A percentile compares a stretch with the other conserved stretches of the same genome.
phyloP scores from a whole-genome alignment of 2,888 invertebrate species.

The Nebria brevicollis region DNA sequence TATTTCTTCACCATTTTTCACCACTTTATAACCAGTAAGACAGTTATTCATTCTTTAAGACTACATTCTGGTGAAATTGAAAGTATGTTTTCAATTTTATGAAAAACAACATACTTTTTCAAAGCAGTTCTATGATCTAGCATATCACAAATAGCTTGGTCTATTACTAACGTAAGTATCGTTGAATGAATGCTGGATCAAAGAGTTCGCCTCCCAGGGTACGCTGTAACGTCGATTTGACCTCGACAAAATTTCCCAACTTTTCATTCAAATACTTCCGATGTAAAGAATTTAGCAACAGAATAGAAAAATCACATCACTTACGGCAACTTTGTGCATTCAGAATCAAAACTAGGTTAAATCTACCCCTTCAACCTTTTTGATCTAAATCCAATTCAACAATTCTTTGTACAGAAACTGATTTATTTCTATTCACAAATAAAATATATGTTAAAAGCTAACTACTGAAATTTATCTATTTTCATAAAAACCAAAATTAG shows the following conservation, averaged over 20 bases:
- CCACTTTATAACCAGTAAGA: neutral
- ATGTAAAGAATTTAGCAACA: slow-evolving; percentile 16
- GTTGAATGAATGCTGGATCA: slow-evolving; percentile 32
- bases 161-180: neutral
- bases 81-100: no score
- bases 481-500: no score
- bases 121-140: neutral
- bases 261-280: slow-evolving; percentile 23
- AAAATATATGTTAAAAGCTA: no score
- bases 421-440: no score
- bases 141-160: slow-evolving; percentile 5
- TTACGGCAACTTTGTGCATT: slow-evolving; percentile 22
- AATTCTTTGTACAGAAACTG: neutral
- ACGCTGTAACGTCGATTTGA: slow-evolving; percentile 19
- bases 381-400: neutral
- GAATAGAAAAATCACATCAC: slow-evolving; percentile 26
- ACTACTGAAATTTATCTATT: no score
- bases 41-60: no score
- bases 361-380: no score
- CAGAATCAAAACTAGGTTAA: no score
- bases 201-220: slow-evolving; percentile 7
- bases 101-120: no score
- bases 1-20: neutral
- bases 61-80: no score
- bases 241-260: slow-evolving; percentile 26